Base-by-base conservation (phyloP, 2,797 vertebrate species). In the Thunnus albacares region DNA sequence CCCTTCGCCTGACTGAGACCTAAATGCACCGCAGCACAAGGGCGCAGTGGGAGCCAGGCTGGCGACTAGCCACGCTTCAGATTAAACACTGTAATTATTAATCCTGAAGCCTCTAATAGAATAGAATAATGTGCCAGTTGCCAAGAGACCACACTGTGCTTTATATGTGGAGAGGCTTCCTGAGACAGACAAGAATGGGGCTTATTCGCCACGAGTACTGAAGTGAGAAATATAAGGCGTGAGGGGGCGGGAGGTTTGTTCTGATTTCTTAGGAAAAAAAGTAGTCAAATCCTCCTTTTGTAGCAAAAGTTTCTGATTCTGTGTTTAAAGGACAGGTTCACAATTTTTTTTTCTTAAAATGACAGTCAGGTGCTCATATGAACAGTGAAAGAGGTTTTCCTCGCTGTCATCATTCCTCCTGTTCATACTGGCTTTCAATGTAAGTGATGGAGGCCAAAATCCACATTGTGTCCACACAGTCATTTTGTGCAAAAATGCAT, bases 71-170 rank as follows among this genome's bases (percentile, higher is more conserved):
- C 81, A 87, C 35, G 52, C 82, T 81, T 81, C 83, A 81, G 85
- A 90, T 89, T 88, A 87, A 93, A 89, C 71, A 26, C 75, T 71
- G 75, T 89, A 82, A 92, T 93, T 89, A 93, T 90, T 86, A 88
- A 91, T 91, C 75, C 83, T 81, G 66, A 79, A 90, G 85, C 83
- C 71, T 83, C 71, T 82, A 91, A 90, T 78, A 76, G 80, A 91
- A 84, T 41, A 87, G 69, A 89, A 90, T 90, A 92, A 90, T 81
- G 72, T 76, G 61, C 52, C 55, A 33, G 82, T 80, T 91, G 81
- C 90, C 77, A 84, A 78, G 91, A 90, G 86, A 90, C 84, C 7
- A 64, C 22, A 28, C 72, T 5, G 13, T 49, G 66, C 52, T 80
- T 83, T 75, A 72, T 66, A 57, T 33, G 53, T 78, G 63, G 47